Evolutionary conservation across 2,797 vertebrate genomes (phyloP).

Genomic region (Odontamblyopus rebecca): DNA sequence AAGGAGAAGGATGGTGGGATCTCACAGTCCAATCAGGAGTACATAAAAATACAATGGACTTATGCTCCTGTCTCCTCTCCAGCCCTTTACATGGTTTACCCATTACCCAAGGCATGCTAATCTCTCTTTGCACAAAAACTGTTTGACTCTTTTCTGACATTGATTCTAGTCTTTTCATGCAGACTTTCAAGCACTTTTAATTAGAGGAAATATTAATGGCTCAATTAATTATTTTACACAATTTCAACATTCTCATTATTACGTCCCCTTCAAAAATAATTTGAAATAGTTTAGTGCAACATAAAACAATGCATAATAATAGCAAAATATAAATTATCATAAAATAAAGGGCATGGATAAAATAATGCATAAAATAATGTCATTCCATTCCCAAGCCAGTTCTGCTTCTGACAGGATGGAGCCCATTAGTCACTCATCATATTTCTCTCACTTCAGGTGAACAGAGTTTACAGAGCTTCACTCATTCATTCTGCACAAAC

Average conservation of each 20-base stretch:
- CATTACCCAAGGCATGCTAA: constrained; percentile 25
- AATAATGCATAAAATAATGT: no score
- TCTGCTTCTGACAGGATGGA: no score
- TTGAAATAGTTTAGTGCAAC: not conserved
- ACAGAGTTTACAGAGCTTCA: no score
- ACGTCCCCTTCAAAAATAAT: not conserved
- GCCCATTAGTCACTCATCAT: no score
- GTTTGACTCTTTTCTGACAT: not conserved
- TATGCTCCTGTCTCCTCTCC: not conserved
- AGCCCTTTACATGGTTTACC: constrained; percentile 19
- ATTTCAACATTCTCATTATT: not conserved
- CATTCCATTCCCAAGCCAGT: no score
- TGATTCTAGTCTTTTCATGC: constrained; percentile 2
- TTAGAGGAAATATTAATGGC: not conserved
- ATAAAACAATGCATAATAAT: no score
- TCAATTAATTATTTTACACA: not conserved
- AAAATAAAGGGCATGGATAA: no score
- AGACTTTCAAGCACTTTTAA: not conserved
- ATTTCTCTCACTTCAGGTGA: no score
- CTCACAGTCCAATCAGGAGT: constrained; percentile 44
- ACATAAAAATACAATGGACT: constrained; percentile 26
- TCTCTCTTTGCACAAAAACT: constrained; percentile 11
- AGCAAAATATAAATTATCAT: no score
- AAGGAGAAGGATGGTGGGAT: constrained; percentile 19
- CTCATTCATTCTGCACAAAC: no score